Evolutionary conservation across 2,797 vertebrate genomes (phyloP).

Genomic region (Malurus splendens): DNA sequence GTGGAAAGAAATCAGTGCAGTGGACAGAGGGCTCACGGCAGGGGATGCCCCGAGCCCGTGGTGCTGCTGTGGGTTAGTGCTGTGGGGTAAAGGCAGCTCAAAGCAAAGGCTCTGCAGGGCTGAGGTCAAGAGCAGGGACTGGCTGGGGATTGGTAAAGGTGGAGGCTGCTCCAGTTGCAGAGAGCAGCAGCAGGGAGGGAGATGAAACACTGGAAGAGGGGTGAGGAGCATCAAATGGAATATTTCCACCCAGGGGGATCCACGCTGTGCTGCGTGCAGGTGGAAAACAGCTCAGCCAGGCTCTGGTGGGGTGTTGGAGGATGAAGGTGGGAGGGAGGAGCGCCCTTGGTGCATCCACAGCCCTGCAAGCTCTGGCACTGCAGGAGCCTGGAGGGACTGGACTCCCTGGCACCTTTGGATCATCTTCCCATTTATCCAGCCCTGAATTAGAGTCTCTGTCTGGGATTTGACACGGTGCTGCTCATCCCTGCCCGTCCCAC

Average conservation of each 20-base stretch:
- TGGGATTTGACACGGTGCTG: rapidly evolving
- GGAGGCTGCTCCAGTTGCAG: neutral
- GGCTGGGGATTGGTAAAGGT: neutral
- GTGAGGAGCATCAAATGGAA: neutral
- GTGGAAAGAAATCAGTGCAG: neutral
- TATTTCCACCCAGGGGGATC: neutral
- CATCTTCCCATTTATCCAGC: neutral
- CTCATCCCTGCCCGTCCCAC: rapidly evolving
- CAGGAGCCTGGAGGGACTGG: rapidly evolving
- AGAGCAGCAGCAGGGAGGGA: neutral
- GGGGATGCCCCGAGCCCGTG: rapidly evolving
- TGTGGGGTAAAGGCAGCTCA: neutral
- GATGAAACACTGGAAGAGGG: rapidly evolving
- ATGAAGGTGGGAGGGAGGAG: too few relatives aligned
- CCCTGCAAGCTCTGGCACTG: neutral
- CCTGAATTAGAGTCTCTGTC: rapidly evolving
- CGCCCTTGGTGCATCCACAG: neutral
- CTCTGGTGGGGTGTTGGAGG: neutral
- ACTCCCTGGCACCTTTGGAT: rapidly evolving
- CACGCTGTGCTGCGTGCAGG: rapidly evolving
- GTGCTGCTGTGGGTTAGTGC: rapidly evolving
- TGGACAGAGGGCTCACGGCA: neutral
- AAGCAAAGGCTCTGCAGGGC: neutral
- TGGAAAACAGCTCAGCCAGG: neutral
- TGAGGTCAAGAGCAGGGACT: rapidly evolving